Base-by-base conservation (phyloP, 2,113 vertebrate species). In the Aleadryas rufinucha region DNA sequence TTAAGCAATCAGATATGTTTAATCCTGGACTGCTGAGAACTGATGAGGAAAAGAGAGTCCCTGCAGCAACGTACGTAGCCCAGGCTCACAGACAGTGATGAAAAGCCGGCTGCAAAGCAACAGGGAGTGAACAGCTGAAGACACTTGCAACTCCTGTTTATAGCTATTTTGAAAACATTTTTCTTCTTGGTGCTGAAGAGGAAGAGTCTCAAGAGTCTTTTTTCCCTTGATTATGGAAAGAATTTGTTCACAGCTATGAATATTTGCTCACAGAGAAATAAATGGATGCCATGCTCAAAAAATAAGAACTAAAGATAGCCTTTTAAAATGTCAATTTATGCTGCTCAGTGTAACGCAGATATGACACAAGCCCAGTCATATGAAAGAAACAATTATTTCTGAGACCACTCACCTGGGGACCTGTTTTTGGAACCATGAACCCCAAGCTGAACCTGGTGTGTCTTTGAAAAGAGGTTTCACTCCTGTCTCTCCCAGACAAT, bases 81-180 rank as follows among this genome's bases (percentile, higher is more conserved):
- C 60, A 10, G 39, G 59, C 22, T 52, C 69, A 20, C 56, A 64
- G 74, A 23, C 61, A 72, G 50, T 13, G 42, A 71, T 50, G 60
- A 50, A 92, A 90, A 92, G 28, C 94, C 16, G 50, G 8, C 79
- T 94, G 71, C 68, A 94, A 49, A 92, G 82, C 88, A 90, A 59
- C 37, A 66, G 86, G 87, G 79, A 93, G 56, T 8, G 39, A 95
- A 74, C 83, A 92, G 89, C 76, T 93, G 94, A 96, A 93, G 71
- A 81, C 68, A 92, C 83, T 93, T 90, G 26, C 79, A 92, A 52
- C 41, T 90, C 76, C 88, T 88, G 79, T 90, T 90, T 88, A 88
- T 59, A 86, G 78, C n/a, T 92, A 93, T 93, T 96, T 93, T 81
- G 86, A 95, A 95, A 94, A 93, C 76, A 95, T 84, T 95, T 95